phyloP scores from a whole-genome alignment of 23 tunicate species.

The Trididemnum clinides region DNA sequence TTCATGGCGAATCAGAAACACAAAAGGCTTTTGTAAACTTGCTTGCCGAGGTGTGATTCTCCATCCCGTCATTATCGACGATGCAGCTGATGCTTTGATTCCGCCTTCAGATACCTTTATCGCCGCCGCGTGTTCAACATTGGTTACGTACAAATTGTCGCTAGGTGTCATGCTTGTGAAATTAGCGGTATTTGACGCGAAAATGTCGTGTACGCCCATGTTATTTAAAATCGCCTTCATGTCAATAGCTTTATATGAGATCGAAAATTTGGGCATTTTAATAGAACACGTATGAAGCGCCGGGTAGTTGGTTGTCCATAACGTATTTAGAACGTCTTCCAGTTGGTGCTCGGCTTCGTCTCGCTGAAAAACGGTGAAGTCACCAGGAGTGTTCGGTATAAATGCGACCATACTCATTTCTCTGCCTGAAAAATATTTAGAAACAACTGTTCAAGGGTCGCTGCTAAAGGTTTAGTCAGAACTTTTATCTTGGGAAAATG shows the following conservation, averaged over 20 bases:
- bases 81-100: conserved; percentile 73
- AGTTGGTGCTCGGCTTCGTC: background rate
- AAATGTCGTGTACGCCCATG: conserved; percentile 74
- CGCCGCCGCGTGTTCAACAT: conserved; percentile 69
- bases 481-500: no score
- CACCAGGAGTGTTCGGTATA: conserved; percentile 52
- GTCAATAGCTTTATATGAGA: conserved; percentile 27
- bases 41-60: conserved; percentile 38
- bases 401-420: conserved; percentile 45
- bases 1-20: conserved; percentile 66
- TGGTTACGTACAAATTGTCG: conserved; percentile 50
- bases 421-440: no score
- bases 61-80: conserved; percentile 7
- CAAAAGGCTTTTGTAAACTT: conserved; percentile 54
- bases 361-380: conserved; percentile 31
- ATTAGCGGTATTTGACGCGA: conserved; percentile 45
- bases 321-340: background rate
- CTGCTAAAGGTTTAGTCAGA: no score
- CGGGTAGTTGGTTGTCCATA: background rate
- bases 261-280: conserved; percentile 75
- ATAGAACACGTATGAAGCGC: conserved; percentile 7
- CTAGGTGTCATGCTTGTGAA: conserved; percentile 61
- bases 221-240: conserved; percentile 5
- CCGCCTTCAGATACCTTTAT: conserved; percentile 67
- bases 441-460: no score